phyloP scores from a whole-genome alignment of 2,113 vertebrate species.

The Silurus meridionalis region DNA sequence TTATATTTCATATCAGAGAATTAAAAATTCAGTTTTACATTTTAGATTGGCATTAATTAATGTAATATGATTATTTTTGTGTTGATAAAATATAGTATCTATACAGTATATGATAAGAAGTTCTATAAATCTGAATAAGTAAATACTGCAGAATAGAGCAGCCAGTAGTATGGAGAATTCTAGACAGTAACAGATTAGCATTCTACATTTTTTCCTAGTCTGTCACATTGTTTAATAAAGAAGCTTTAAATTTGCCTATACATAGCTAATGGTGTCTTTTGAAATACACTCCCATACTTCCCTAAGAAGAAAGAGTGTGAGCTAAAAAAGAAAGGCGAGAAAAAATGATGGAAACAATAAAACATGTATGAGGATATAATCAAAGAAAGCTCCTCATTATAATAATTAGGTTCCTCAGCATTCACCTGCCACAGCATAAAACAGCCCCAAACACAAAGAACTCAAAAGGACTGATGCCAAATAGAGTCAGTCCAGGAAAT shows the following conservation, averaged over 20 bases:
- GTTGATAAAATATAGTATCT: background rate
- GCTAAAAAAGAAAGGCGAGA: background rate
- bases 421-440: slow-evolving; percentile 10
- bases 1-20: background rate
- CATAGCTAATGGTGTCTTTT: background rate
- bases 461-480: background rate
- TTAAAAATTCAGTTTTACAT: background rate
- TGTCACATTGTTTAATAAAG: background rate
- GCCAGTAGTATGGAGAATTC: background rate
- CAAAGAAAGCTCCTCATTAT: slow-evolving; percentile 16
- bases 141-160: background rate
- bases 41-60: background rate
- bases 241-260: background rate
- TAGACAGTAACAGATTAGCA: background rate
- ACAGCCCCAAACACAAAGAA: background rate
- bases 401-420: slow-evolving; percentile 17
- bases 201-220: background rate
- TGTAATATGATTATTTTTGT: no score
- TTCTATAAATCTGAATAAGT: background rate
- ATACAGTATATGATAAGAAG: background rate
- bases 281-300: background rate
- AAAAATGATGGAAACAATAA: background rate
- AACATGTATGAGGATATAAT: background rate
- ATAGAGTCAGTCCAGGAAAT: slow-evolving; percentile 21
- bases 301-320: background rate